Conservation (phyloP, 2,797 vertebrate species). For the Leucoraja ocellata region DNA sequence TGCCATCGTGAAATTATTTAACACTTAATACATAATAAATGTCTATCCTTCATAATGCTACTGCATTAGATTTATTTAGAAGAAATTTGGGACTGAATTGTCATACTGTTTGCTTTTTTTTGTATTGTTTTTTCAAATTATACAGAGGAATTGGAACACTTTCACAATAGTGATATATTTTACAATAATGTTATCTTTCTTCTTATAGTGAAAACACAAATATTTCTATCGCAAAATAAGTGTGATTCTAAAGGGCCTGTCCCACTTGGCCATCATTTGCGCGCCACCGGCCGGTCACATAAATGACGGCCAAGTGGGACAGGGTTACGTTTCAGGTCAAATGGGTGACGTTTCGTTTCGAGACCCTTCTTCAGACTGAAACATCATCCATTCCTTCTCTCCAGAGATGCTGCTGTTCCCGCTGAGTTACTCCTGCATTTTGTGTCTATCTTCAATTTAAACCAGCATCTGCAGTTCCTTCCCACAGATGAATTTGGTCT, state of each 20-base stretch:
- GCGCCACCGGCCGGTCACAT: too few relatives aligned
- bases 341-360: too few relatives aligned
- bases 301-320: too few relatives aligned
- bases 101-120: background rate
- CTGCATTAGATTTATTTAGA: background rate
- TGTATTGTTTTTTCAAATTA: background rate
- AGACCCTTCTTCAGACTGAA: too few relatives aligned
- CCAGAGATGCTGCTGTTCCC: too few relatives aligned
- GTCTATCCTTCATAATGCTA: background rate
- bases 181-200: background rate
- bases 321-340: too few relatives aligned
- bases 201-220: background rate
- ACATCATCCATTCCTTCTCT: too few relatives aligned
- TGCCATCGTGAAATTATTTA: background rate
- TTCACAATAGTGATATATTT: background rate
- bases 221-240: background rate
- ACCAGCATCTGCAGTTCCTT: too few relatives aligned
- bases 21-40: background rate
- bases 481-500: too few relatives aligned
- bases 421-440: too few relatives aligned
- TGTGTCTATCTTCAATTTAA: too few relatives aligned
- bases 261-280: too few relatives aligned
- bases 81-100: background rate
- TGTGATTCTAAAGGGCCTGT: background rate
- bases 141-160: background rate